Conservation (phyloP, 1,140 invertebrate species). For the Zaprionus ghesquierei region DNA sequence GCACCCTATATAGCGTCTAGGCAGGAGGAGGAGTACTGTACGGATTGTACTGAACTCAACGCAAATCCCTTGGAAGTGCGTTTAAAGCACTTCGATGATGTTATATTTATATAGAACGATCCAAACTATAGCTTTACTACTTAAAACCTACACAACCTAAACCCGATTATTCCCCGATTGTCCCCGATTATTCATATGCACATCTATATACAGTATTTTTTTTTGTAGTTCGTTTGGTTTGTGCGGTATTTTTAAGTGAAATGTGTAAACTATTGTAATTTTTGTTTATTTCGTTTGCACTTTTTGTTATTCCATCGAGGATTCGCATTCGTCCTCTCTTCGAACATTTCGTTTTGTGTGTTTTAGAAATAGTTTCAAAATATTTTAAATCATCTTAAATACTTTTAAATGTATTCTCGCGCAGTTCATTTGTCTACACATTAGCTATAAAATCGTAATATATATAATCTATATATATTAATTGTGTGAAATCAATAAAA, state of each 20-base stretch:
- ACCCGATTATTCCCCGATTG: neutral
- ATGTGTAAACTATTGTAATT: neutral
- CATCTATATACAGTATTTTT: neutral
- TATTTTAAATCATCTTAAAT: neutral
- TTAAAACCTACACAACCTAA: too few species aligned
- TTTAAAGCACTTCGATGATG: constrained; percentile 6
- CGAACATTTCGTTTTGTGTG: neutral
- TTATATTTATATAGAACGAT: constrained; percentile 33
- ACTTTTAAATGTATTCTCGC: neutral
- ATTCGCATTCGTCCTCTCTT: neutral
- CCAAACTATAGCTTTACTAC: constrained; percentile 27
- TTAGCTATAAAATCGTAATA: neutral
- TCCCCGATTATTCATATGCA: neutral
- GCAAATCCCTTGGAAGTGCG: neutral
- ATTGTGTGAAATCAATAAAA: neutral
- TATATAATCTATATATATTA: neutral
- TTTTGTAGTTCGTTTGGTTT: neutral
- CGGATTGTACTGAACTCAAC: constrained; percentile 11
- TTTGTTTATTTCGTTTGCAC: neutral
- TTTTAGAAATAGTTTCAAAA: neutral
- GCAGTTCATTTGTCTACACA: neutral
- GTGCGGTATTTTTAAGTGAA: neutral
- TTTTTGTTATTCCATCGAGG: neutral
- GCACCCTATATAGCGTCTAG: constrained; percentile 67
- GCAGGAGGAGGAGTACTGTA: neutral